These are phyloP conservation scores for Mormyrus hasselquistii DNA, from an alignment of 2,797 vertebrate species.

Conservation along the genomic window DNA sequence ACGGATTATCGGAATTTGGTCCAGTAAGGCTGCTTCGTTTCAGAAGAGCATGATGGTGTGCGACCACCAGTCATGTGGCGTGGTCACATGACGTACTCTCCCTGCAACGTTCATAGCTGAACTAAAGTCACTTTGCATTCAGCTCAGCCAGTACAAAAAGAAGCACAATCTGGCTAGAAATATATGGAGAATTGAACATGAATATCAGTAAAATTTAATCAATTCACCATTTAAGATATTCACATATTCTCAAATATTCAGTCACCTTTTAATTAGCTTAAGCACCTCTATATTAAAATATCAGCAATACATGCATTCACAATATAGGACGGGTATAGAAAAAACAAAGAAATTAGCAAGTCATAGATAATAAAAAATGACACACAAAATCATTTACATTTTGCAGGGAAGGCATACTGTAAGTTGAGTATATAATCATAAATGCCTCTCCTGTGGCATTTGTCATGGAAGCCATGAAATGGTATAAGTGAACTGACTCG, in stretches of 20 bases:
- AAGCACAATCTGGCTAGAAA: not conserved
- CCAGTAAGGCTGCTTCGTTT: not conserved
- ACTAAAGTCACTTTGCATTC: not conserved
- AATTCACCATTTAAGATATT: not conserved
- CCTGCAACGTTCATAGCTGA: not conserved
- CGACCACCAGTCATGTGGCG: not conserved
- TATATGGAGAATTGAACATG: not conserved
- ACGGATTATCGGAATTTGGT: not conserved
- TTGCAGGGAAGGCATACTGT: not conserved
- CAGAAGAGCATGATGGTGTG: not conserved
- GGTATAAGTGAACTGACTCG: not conserved
- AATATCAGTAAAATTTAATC: not conserved
- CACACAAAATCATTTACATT: not conserved
- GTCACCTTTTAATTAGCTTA: not conserved
- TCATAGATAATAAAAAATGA: not conserved
- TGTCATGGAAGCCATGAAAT: not conserved
- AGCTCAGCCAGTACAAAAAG: not conserved
- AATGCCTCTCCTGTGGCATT: not conserved
- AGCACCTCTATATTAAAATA: not conserved
- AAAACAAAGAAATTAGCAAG: not conserved
- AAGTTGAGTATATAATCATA: not conserved
- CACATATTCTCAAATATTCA: not conserved
- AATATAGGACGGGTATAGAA: not conserved
- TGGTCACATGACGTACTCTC: not conserved
- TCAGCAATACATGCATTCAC: not conserved